Conservation (phyloP, 2,888 invertebrate genomes). For the Rhagium mordax region DNA sequence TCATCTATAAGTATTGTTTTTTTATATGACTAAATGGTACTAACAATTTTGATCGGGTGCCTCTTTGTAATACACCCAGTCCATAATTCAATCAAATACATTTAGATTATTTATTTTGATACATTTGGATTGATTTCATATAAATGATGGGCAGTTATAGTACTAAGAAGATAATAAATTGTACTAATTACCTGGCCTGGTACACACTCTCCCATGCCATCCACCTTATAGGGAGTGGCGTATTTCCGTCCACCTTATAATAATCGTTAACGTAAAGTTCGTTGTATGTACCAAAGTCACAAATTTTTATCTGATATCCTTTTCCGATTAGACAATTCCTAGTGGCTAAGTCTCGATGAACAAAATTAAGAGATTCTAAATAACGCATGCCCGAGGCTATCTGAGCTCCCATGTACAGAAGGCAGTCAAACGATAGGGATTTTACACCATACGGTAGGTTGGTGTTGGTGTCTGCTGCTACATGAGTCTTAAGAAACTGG, state of each 20-base stretch:
- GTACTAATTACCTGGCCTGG: constrained; percentile 46
- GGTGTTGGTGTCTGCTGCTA: constrained; percentile 76
- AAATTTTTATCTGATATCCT: constrained; percentile 86
- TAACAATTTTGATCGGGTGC: too few species aligned
- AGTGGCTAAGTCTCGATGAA: constrained; percentile 91
- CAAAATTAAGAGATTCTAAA: constrained; percentile 89
- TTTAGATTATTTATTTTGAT: too few species aligned
- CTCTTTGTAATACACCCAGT: too few species aligned
- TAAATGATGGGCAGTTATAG: too few species aligned
- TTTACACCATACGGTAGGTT: constrained; percentile 75
- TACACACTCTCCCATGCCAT: constrained; percentile 53
- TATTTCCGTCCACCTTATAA: constrained; percentile 84
- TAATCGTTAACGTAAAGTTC: constrained; percentile 86
- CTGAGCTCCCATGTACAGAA: constrained; percentile 87
- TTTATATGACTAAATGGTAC: too few species aligned
- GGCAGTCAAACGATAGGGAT: constrained; percentile 80
- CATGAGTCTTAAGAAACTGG: constrained; percentile 82
- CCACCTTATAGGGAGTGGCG: constrained; percentile 80
- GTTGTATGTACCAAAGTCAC: constrained; percentile 89
- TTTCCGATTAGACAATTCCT: constrained; percentile 91
- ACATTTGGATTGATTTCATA: too few species aligned
- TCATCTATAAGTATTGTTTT: too few species aligned
- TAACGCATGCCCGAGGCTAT: constrained; percentile 93
- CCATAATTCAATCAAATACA: too few species aligned
- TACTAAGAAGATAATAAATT: too few species aligned